Conservation (phyloP, 2,113 vertebrate genomes). For the Strix uralensis region DNA sequence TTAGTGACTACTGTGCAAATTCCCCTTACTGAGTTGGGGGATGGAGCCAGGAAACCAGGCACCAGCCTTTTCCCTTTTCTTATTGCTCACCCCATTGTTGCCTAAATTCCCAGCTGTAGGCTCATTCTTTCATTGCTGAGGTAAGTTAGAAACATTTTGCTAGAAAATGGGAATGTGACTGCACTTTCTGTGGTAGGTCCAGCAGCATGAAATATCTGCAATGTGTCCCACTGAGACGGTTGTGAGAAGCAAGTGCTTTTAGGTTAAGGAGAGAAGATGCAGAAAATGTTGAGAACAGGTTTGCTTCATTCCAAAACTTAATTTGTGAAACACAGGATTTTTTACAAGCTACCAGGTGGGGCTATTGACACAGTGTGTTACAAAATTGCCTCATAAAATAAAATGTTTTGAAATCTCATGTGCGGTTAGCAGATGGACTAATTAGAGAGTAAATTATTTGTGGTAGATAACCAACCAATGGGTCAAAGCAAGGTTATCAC, state of each 20-base stretch:
- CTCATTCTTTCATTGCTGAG: not conserved
- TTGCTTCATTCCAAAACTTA: not conserved
- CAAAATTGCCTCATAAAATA: not conserved
- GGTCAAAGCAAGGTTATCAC: not conserved
- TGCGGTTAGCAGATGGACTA: not conserved
- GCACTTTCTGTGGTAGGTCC: not conserved
- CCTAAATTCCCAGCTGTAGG: not conserved
- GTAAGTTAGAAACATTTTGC: not conserved
- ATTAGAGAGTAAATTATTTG: not conserved
- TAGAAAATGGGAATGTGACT: not conserved
- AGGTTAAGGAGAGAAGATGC: not conserved
- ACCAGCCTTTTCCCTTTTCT: not conserved
- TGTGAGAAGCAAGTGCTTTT: not conserved
- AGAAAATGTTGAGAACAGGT: not conserved
- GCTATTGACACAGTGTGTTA: not conserved
- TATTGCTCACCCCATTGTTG: not conserved
- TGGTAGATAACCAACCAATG: not conserved
- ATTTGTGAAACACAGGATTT: not conserved
- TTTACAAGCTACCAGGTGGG: not conserved
- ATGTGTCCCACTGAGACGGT: fast-evolving
- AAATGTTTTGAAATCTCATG: not conserved
- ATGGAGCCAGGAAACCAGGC: not conserved
- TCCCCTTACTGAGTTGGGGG: not conserved
- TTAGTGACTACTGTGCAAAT: not conserved
- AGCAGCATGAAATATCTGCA: not conserved